Conservation (phyloP, 2,113 vertebrate genomes). For the Tragelaphus buxtoni region DNA sequence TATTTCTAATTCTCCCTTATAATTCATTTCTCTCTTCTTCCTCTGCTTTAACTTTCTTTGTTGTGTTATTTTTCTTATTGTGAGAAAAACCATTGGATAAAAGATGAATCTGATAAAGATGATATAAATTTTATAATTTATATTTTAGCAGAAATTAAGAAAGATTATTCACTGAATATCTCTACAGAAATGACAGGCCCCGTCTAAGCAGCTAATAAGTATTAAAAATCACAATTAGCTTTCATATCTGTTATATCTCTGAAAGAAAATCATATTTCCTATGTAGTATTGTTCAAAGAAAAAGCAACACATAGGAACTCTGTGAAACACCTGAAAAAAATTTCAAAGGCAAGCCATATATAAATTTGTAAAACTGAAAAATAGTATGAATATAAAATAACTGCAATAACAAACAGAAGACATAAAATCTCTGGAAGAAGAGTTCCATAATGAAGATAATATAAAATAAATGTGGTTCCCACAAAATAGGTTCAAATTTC, state of each 20-base stretch:
- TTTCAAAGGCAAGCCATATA: not conserved
- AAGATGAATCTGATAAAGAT: not conserved
- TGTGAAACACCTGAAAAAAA: not conserved
- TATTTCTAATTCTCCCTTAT: slow-evolving; percentile 21
- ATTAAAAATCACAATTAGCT: not conserved
- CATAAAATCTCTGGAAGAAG: not conserved
- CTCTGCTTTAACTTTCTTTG: not conserved
- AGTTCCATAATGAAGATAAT: not conserved
- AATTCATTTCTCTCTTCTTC: not conserved
- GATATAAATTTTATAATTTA: not conserved
- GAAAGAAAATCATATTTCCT: not conserved
- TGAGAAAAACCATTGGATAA: not conserved
- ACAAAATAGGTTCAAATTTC: not conserved
- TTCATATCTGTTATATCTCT: not conserved
- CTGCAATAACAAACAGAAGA: not conserved
- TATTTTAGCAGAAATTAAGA: not conserved
- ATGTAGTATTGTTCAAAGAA: not conserved
- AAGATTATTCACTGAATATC: not conserved
- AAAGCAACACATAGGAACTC: not conserved
- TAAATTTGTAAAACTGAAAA: not conserved
- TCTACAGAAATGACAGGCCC: not conserved
- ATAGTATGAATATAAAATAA: not conserved
- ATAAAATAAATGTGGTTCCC: not conserved
- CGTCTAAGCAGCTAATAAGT: not conserved
- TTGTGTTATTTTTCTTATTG: slow-evolving; percentile 41